Evolutionary conservation across 1,140 invertebrate species (phyloP), one percentile per base, ranked within the genome.

Genomic region (Apis dorsata): DNA sequence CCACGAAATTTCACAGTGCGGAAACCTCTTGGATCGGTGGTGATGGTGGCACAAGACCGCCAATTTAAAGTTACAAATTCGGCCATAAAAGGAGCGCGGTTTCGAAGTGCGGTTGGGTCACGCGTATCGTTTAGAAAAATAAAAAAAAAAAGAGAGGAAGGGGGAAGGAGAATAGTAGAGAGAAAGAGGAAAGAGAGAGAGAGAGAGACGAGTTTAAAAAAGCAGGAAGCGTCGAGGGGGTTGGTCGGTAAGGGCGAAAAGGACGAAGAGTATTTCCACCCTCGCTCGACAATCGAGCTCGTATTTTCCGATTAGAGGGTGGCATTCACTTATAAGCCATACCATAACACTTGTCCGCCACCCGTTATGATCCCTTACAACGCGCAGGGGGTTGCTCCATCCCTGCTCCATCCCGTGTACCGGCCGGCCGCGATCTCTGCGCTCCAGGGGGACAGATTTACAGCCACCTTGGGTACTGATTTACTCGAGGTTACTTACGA

Each of bases 261-360:
- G 57, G 51, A 44, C 3, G 60, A 44, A 10, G 17, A 55, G 69
- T 65, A 79, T 84, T 85, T 88, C 83, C 85, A 88, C 88, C 88
- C 89, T 86, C 86, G 86, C 73, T 53, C 91, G 89, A 93, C 93
- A 93, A 93, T 93, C 92, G 92, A 85, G 92, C 91, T 91, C 93
- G 93, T 94, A 94, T 94, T 93, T 94, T 92, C 91, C 92, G 93
- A 94, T 94, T 94, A 94, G 93, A 92, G 92, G 91, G 90, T 92
- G 91, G 93, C 93, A 94, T 94, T 94, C 93, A 94, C 93, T 94
- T 94, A 94, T 93, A 93, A 93, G 93, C 93, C 92, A 92, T 93
- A 92, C 91, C 91, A 94, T 94, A 94, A 94, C 93, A 94, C 93
- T 94, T 94, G 93, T 94, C 91, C 92, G 90, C 91, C 81, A 82